Evolutionary conservation across 2,888 invertebrate genomes (phyloP).

Genomic region (Itoplectis maculator): DNA sequence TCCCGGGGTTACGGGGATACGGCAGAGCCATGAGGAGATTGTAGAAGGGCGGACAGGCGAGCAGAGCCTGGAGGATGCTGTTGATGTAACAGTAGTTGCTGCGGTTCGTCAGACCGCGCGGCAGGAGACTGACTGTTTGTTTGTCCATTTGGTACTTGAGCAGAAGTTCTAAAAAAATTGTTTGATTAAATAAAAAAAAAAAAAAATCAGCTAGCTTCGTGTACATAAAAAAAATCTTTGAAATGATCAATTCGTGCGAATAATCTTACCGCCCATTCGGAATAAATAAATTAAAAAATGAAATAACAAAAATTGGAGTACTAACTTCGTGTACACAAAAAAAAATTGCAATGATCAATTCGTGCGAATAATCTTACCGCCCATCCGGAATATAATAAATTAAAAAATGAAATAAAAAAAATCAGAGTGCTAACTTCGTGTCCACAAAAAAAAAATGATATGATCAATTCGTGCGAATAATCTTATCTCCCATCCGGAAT

Average conservation of each 20-base stretch:
- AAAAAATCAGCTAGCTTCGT: background rate
- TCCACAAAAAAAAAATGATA: background rate
- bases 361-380: background rate
- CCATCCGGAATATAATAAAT: too few relatives aligned
- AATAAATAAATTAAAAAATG: background rate
- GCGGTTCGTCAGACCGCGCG: conserved; percentile 96
- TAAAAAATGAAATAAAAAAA: conserved; percentile 1
- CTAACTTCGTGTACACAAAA: background rate
- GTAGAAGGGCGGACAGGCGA: conserved; percentile 98
- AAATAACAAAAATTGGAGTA: background rate
- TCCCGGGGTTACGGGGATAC: conserved; percentile 86
- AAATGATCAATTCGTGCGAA: background rate
- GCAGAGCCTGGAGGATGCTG: conserved; percentile 96
- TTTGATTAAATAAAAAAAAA: background rate
- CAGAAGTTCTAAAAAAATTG: conserved; percentile 93
- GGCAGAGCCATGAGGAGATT: conserved; percentile 94
- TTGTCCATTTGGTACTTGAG: conserved; percentile 91
- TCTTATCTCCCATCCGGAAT: too few relatives aligned
- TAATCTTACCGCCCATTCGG: too few relatives aligned
- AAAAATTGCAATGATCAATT: background rate
- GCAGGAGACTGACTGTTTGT: conserved; percentile 91
- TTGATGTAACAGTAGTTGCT: conserved; percentile 99
- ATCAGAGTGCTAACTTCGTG: background rate
- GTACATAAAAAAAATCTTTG: background rate
- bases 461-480: background rate